Percentiles rank a stretch among this genome's conserved stretches.
phyloP scores from a whole-genome alignment of 1,140 invertebrate species.

The Mycetomoellerius zeteki region DNA sequence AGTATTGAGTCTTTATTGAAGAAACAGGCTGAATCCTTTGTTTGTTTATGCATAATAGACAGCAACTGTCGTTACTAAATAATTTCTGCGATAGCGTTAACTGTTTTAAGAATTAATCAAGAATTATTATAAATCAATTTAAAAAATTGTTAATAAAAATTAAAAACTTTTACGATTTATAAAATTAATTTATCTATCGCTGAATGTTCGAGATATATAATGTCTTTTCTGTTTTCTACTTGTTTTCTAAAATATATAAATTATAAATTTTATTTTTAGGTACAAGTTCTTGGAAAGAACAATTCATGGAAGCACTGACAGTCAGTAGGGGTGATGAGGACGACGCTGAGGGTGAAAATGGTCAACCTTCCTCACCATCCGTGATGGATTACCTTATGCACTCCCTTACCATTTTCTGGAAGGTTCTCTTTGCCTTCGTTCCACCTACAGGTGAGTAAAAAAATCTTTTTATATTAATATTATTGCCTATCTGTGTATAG shows the following conservation, averaged over 20 bases:
- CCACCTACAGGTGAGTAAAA: conserved; percentile 96
- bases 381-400: conserved; percentile 98
- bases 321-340: conserved; percentile 94
- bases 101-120: neutral
- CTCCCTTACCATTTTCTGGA: conserved; percentile 98
- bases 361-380: conserved; percentile 90
- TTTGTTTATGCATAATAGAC: neutral
- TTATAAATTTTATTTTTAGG: conserved; percentile 82
- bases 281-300: conserved; percentile 99
- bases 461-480: neutral
- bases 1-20: neutral
- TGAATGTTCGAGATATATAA: neutral
- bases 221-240: neutral
- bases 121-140: neutral
- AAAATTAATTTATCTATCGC: neutral
- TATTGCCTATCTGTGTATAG: too few relatives aligned
- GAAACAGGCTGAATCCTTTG: neutral
- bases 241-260: neutral
- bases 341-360: conserved; percentile 89
- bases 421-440: conserved; percentile 98
- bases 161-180: neutral
- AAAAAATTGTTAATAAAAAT: neutral
- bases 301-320: conserved; percentile 98
- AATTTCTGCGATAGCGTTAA: neutral
- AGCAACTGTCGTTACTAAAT: neutral